Base-by-base conservation (phyloP, 1,140 invertebrate genomes). In the Brachionus koreanus region DNA sequence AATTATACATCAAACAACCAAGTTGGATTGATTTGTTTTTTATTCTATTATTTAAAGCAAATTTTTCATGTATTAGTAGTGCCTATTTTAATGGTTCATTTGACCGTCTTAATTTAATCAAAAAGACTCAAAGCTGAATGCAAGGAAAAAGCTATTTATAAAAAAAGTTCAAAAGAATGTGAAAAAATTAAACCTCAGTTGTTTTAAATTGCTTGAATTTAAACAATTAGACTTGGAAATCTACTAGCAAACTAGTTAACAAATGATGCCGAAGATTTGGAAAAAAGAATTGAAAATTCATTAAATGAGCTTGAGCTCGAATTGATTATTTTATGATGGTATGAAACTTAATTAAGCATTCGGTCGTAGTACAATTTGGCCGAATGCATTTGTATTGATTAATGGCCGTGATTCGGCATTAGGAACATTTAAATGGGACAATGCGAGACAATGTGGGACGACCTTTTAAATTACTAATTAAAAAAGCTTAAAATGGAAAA, bases 301-400 rank as follows among this genome's bases (percentile, higher is more conserved):
- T 57, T 57, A 57, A 19, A 57, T 57, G 19, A 16, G 19, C 49
- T 16, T 57, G 19, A 57, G 49, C 49, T 57, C 49, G 49, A 57
- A 57, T 57, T 23, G n/a, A 57, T 23, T 19, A 57, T 57, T 5
- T 9, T 57, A 57, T 57, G 49, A 57, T 57, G 19, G 49, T 57
- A 57, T 57, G 49, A 57, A 57, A 57, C 49, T 57, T 57, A 57
- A 57, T 57, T 57, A 57, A 57, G 49, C 49, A 25, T 57, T 57
- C 49, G 49, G 49, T 19, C 19, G 49, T 57, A 23, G 49, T 57
- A 9, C 16, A 57, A 57, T 57, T 57, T 19, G 7, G 19, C 16
- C 49, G 19, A 57, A 57, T 57, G 16, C 16, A 57, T 57, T 57
- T 6, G 49, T 19, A 57, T 57, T 57, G 49, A 57, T 57, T 57